Evolutionary conservation across 2,888 invertebrate genomes (phyloP), one percentile per base, ranked within the genome.

Genomic region (Spatulosminthurus flaviceps): DNA sequence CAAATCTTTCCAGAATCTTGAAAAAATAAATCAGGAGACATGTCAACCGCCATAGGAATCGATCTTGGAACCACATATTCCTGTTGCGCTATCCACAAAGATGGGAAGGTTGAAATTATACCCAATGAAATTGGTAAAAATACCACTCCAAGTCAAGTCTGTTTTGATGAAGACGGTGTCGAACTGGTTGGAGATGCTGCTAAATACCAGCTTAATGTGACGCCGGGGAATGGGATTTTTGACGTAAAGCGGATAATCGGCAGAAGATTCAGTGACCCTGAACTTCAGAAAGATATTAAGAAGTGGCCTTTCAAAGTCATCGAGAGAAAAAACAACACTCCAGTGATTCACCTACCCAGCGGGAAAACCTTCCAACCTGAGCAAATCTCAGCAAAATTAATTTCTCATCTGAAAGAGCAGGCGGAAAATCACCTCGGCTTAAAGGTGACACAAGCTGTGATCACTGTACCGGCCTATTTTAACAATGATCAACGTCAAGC

Each of bases 401-500:
- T 51, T 1, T 51, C 51, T 2, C 16, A 2, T n/a, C 51, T 51
- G n/a, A 51, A 51, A 16, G n/a, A 2, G 4, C 51, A 51, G 4
- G 16, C 51, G 5, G 51, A 51, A 51, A 51, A 9, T 51, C 16
- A 11, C n/a, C n/a, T 51, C 5, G 5, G 1, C 1, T 2, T 2
- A 51, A 51, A 51, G 51, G 51, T 51, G 7, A 9, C 51, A 13
- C 1, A 4, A 11, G 51, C 51, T 13, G 51, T 51, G 9, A 51
- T 51, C 5, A 51, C 51, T 1, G 51, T 51, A 4, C 51, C 51
- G 16, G 51, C 51, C 5, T 51, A 51, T n/a, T 51, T 51, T 51
- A 51, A 51, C 51, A 19, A 51, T 19, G 51, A 86, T 87, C 51
- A 51, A n/a, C 51, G 92, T 43, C 91, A 92, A 86, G 92, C 96